Evolutionary conservation across 2,113 vertebrate species (phyloP), one percentile per base, ranked within the genome.

Genomic region (Cyprinodon brontotheroides): DNA sequence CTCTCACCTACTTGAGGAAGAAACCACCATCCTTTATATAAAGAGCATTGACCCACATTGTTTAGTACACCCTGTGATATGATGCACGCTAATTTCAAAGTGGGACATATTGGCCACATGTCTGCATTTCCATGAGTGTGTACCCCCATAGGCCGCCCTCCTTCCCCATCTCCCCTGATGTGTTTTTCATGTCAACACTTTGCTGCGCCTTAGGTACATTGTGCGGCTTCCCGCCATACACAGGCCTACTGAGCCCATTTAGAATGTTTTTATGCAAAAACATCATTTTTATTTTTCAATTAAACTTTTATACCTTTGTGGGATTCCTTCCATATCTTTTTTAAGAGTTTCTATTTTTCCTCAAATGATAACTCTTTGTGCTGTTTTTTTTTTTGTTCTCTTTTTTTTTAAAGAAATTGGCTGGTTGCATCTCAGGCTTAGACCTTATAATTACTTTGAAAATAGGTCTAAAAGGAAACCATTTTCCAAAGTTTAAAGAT

Each of bases 111-210:
- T 39, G 47, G 77, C 76, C 80, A 80, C 77, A 83, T 84, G 85
- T 87, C 83, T 88, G 86, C 59, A 47, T 86, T 68, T 82, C 61
- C 79, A 77, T 84, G 84, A 57, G 22, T 43, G 74, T 60, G 29
- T 70, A 22, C 77, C 63, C 83, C 57, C 73, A 76, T 78, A 73
- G 50, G 66, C 83, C 5, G 4, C 65, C 68, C 6, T 3, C 43
- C 84, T 60, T 63, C 61, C 40, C 53, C 41, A 17, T 77, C 83
- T 43, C 41, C 87, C 81, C 93, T 95, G 93, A 94, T 95, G 94
- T 94, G 92, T 91, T 94, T 95, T 94, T 87, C 92, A 89, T 94
- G 94, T 94, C 94, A 94, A 93, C 93, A 92, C 93, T 94, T 94
- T 87, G 82, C 88, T 89, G 70, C 87, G 93, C 91, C 93, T 92